Conservation (phyloP, 2,888 invertebrate species). For the Pyrrhosoma nymphula region DNA sequence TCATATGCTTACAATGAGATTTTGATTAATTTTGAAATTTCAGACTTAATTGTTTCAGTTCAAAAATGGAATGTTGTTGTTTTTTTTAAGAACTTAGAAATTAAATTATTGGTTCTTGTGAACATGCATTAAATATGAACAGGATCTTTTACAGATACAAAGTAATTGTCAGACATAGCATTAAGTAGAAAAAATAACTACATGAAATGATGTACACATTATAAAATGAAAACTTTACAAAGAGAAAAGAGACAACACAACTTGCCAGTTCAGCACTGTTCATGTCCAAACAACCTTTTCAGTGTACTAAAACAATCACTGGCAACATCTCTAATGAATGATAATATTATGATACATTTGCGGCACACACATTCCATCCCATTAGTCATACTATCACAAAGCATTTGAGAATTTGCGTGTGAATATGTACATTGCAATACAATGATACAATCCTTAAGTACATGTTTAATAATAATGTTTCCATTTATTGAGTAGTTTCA, state of each 20-base stretch:
- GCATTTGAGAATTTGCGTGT: conserved; percentile 1
- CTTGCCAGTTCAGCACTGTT: too few species aligned
- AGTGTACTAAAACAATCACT: background rate
- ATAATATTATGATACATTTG: background rate
- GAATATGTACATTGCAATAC: conserved; percentile 7
- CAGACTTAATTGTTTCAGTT: background rate
- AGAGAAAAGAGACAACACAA: background rate
- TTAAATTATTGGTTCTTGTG: background rate
- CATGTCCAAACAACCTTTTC: background rate
- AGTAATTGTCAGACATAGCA: background rate
- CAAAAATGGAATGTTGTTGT: background rate
- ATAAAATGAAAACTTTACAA: background rate
- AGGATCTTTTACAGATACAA: background rate
- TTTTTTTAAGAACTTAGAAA: background rate
- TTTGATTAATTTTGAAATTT: background rate
- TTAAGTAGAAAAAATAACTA: background rate
- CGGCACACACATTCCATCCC: background rate
- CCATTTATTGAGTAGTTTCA: background rate
- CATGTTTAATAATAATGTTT: background rate
- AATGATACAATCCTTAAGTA: background rate
- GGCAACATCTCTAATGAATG: background rate
- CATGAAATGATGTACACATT: background rate
- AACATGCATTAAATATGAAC: background rate
- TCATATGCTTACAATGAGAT: background rate
- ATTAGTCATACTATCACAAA: conserved; percentile 18